Base-by-base conservation (phyloP, 2,797 vertebrate species). In the Fringilla coelebs region DNA sequence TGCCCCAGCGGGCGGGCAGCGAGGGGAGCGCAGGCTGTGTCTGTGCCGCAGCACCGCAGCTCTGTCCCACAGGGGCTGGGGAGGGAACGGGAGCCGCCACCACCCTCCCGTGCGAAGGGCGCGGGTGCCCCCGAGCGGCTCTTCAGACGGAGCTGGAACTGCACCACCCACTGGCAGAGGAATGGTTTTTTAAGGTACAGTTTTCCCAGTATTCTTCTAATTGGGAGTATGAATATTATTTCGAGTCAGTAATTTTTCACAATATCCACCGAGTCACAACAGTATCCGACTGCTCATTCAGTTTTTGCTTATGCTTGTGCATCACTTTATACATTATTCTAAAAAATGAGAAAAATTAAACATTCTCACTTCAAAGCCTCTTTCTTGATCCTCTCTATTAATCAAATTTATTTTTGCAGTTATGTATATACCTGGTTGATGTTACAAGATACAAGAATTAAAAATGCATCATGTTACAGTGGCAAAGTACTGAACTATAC, bases 81-180 rank as follows among this genome's bases (percentile, higher is more conserved):
- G 18, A 2, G 15, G 1, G 3, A 3, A 2, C 0, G 36, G 48
- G 25, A 62, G 62, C 51, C 1, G 66, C 32, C 48, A 2, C 10
- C 9, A 1, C 11, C 7, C 17, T 17, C 9, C 25, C 32, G 3
- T 1, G 7, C 2, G 2, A 9, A 12, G 11, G 40, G 17, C 2
- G 1, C 7, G 7, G 28, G 6, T 21, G 73, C 66, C 73, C 25
- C 86, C 9, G 4, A 3, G 72, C 13, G 55, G 46, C 54, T 63
- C 24, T 48, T n/a, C 10, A 3, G 46, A 29, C 11, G 20, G 21
- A 26, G 24, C 7, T 1, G 6, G 17, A 72, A 20, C 31, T 19
- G 52, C 45, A 15, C 80, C 66, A 22, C 40, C 26, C 58, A 10
- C 31, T 4, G 60, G 26, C 73, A 46, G 29, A 13, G 21, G 9